These are phyloP conservation scores for Trochalopteron elliotii DNA, from an alignment of 2,113 vertebrate genomes.

Conservation along the genomic window DNA sequence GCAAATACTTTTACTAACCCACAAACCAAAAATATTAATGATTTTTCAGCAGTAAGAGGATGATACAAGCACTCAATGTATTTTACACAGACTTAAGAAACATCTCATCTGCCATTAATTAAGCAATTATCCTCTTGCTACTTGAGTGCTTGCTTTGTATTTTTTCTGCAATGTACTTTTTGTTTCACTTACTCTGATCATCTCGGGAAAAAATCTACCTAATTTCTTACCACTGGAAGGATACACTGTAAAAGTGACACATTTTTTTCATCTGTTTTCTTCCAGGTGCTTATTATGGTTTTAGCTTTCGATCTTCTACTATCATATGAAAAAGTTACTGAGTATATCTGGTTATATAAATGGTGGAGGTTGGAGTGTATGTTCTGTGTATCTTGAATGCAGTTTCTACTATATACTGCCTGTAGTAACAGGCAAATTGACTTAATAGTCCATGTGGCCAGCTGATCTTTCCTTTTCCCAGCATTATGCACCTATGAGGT, in stretches of 20 bases:
- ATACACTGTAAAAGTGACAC: background rate
- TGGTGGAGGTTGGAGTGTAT: background rate
- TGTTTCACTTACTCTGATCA: background rate
- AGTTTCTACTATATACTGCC: background rate
- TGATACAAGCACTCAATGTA: background rate
- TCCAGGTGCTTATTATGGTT: background rate
- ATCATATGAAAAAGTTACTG: background rate
- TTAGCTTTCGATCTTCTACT: background rate
- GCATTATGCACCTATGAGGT: background rate
- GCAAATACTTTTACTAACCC: background rate
- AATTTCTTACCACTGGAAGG: background rate
- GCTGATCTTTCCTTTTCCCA: background rate
- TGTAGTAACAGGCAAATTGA: background rate
- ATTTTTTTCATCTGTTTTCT: background rate
- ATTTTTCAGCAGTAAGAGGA: background rate
- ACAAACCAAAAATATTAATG: background rate
- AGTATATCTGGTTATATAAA: background rate
- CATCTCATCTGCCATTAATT: background rate
- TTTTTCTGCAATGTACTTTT: background rate
- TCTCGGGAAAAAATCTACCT: background rate
- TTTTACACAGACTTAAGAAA: background rate
- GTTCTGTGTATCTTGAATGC: background rate
- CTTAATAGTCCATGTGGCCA: background rate
- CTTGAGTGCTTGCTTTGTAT: background rate
- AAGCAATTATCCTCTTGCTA: background rate